A percentile compares a stretch with the other conserved stretches of the same genome.
Conservation (phyloP, 2,797 vertebrate species). For the Lutjanus campechanus region DNA sequence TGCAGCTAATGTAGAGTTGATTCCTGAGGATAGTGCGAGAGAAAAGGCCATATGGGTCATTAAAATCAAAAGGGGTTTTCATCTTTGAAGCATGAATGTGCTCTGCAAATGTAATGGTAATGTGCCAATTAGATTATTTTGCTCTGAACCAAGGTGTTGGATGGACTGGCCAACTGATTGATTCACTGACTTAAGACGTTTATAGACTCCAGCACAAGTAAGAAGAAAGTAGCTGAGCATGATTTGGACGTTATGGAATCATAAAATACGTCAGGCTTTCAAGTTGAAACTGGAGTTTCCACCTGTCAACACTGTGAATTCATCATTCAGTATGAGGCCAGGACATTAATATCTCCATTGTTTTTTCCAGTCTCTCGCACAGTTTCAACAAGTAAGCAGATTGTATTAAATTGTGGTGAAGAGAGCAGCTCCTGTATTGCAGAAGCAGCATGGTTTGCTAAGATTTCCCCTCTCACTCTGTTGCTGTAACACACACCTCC, state of each 20-base stretch:
- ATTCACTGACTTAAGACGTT: not conserved
- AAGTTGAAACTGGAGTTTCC: not conserved
- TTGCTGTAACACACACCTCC: constrained; percentile 48
- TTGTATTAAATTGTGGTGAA: constrained; percentile 26
- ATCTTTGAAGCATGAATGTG: constrained; percentile 24
- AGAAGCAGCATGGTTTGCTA: constrained; percentile 39
- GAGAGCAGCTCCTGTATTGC: constrained; percentile 28
- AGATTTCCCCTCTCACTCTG: constrained; percentile 25
- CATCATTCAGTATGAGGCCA: not conserved
- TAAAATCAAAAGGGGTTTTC: constrained; percentile 31
- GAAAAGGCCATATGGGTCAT: constrained; percentile 25
- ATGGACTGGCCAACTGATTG: not conserved
- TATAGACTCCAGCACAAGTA: not conserved
- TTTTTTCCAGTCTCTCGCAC: constrained; percentile 16
- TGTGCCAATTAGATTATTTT: constrained; percentile 14
- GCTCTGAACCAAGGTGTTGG: not conserved
- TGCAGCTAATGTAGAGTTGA: constrained; percentile 7
- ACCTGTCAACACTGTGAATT: constrained; percentile 4
- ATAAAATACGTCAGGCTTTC: not conserved
- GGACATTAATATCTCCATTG: constrained; percentile 9
- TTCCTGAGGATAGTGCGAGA: not conserved
- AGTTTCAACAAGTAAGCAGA: constrained; percentile 37
- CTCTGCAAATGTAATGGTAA: constrained; percentile 7
- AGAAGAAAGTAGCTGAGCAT: not conserved
- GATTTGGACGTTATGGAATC: not conserved